Evolutionary conservation across 1,140 invertebrate species (phyloP).

Genomic region (Protaetia brevitarsis): DNA sequence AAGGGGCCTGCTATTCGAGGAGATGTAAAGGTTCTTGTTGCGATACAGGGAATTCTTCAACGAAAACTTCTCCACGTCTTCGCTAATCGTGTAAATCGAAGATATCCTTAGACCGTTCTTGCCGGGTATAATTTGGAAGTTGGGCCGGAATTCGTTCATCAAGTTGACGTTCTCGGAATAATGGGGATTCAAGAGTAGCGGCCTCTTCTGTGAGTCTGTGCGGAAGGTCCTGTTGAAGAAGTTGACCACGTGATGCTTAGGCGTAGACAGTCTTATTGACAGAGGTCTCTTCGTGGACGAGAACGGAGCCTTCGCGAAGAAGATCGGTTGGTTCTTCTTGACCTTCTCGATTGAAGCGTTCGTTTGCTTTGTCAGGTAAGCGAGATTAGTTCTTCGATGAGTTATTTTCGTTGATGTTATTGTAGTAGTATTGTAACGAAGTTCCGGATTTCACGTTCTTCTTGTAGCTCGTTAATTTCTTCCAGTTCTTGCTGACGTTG

Average conservation of each 20-base stretch:
- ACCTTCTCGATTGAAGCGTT: slow-evolving; percentile 47
- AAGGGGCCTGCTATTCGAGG: slow-evolving; percentile 47
- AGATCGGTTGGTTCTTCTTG: slow-evolving; percentile 38
- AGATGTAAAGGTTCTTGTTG: slow-evolving; percentile 46
- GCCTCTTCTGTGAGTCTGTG: slow-evolving; percentile 47
- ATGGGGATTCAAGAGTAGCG: slow-evolving; percentile 38
- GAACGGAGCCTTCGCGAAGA: slow-evolving; percentile 49
- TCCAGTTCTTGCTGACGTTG: slow-evolving; percentile 26
- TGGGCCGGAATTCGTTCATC: slow-evolving; percentile 41
- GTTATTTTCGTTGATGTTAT: slow-evolving; percentile 53
- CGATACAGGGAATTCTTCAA: slow-evolving; percentile 38
- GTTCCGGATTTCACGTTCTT: slow-evolving; percentile 43
- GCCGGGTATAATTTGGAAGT: slow-evolving; percentile 54
- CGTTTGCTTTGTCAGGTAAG: slow-evolving; percentile 36
- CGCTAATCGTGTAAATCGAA: slow-evolving; percentile 50
- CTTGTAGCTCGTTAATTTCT: slow-evolving; percentile 31
- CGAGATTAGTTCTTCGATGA: slow-evolving; percentile 36
- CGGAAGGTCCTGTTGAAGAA: slow-evolving; percentile 42
- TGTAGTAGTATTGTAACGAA: slow-evolving; percentile 45
- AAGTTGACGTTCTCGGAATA: slow-evolving; percentile 22
- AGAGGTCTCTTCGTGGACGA: slow-evolving; percentile 54
- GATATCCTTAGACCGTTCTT: slow-evolving; percentile 54
- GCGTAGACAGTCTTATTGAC: slow-evolving; percentile 46
- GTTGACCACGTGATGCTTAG: slow-evolving; percentile 40
- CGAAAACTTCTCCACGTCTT: slow-evolving; percentile 46